Conservation (phyloP, 2,797 vertebrate genomes). For the Aulostomus chinensis region DNA sequence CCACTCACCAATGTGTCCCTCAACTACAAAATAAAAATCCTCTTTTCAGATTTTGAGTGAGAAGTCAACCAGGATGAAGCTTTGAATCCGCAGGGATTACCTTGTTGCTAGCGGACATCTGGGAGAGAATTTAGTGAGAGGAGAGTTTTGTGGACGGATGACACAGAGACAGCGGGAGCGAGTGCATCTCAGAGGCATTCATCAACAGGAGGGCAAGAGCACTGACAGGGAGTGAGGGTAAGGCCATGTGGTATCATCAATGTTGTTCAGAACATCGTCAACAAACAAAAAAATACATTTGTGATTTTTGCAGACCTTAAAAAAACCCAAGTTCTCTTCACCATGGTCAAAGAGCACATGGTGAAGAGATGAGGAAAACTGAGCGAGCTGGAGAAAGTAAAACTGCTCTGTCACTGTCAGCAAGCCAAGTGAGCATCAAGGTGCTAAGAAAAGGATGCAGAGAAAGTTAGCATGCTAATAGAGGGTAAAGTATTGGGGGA, state of each 20-base stretch:
- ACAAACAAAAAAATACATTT: conserved; percentile 13
- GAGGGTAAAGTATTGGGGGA: conserved; percentile 1
- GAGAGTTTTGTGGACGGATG: conserved; percentile 24
- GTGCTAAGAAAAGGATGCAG: conserved; percentile 3
- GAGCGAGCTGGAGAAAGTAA: too few species aligned
- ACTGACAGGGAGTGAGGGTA: conserved; percentile 50
- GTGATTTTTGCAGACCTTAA: not conserved
- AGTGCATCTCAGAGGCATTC: conserved; percentile 65
- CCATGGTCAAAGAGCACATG: too few species aligned
- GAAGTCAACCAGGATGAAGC: too few species aligned
- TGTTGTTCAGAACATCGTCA: conserved; percentile 26
- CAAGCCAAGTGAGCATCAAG: conserved; percentile 2
- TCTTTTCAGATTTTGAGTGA: not conserved
- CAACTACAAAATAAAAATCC: conserved; percentile 3
- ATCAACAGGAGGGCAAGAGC: conserved; percentile 40
- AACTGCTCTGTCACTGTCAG: not conserved
- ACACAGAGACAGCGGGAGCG: conserved; percentile 33
- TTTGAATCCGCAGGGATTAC: too few species aligned
- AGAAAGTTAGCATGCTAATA: conserved; percentile 33
- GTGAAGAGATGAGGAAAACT: conserved; percentile 1
- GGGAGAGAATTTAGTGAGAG: too few species aligned
- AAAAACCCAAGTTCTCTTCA: conserved; percentile 5
- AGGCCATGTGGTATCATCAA: conserved; percentile 77
- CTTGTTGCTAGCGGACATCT: too few species aligned
- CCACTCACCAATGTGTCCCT: conserved; percentile 41